Evolutionary conservation across 2,113 vertebrate species (phyloP), one percentile per base, ranked within the genome.

Genomic region (Sclerurus mexicanus): DNA sequence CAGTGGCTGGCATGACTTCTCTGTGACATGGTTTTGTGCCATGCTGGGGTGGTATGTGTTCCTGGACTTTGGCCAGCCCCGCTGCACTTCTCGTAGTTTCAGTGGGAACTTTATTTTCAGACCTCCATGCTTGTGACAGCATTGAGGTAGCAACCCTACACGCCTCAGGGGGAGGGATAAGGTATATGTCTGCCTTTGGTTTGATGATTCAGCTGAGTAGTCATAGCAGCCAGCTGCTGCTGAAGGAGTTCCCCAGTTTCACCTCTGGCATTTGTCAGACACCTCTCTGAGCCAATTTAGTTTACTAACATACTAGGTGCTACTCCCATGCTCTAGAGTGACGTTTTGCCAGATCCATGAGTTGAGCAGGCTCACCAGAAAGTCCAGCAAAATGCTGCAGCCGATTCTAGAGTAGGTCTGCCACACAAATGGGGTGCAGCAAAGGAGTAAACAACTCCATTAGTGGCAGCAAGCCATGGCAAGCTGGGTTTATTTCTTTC

Each of bases 21-120:
- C n/a, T 30, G 14, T 59, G 68, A 8, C 24, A 7, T 2, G 7
- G 33, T 27, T 82, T 85, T 85, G 13, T 84, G 50, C 24, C 27
- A 4, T 0, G 3, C 25, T 28, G 42, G 9, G 62, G 52, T 3
- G 1, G 9, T 52, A 52, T 0, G 0, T 9, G 16, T 55, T 14
- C 30, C 16, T 72, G 39, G 40, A 19, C 63, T 68, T 81, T 47
- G 60, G 14, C n/a, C n/a, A 84, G 16, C 28, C 60, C 9, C 93
- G 35, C 30, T 39, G 12, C 9, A 7, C 2, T 91, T 89, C 2
- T 31, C 11, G 19, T 33, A 56, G 18, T 79, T 84, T 46, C 0
- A 2, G 25, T 56, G 35, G 24, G 63, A 27, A 52, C 17, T 37
- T 87, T 56, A 7, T 37, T 89, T 92, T 95, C 50, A 74, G 47